Evolutionary conservation across 2,797 vertebrate genomes (phyloP), one percentile per base, ranked within the genome.

Genomic region (Scleropages formosus): DNA sequence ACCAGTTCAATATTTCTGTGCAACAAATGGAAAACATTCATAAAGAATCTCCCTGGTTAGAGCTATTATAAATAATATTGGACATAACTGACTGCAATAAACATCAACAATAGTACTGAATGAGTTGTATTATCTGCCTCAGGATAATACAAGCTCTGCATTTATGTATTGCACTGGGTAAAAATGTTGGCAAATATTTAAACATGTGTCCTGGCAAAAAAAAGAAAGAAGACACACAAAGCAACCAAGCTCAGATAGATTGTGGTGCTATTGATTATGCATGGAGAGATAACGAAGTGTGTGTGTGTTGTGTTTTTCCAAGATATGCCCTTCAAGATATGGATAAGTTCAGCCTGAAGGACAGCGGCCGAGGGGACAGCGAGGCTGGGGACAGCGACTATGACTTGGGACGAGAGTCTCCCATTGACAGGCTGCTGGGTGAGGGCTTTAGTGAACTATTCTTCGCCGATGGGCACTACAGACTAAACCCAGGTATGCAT

Each of bases 281-380:
- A 71, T 8, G 9, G 31, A 47, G 10, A 26, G 69, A 39, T 9
- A 31, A 39, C 13, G 31, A 61, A 13, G 58, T 10, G 20, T 8
- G 64, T 26, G 26, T 27, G 39, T 27, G 71, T 6, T 65, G 22
- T 11, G 11, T 31, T 44, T 47, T 9, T 47, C 16, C 62, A 87
- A 98, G 97, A 84, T 98, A 97, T 78, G 96, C 96, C 78, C 89
- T 98, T 67, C 96, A 99, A 82, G 97, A 99, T 82, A 98, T 98
- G 97, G 97, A 99, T 74, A 99, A 98, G 87, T 99, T 99, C 88
- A 98, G 97, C 83, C 87, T 99, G 87, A 99, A 99, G 89, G 97
- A 99, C 93, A 98, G 97, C 65, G 97, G 97, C 0, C 94, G 96
- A 4, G 97, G 97, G 51, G 97, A 99, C 84, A 99, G 97, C 8